Evolutionary conservation across 2,797 vertebrate genomes (phyloP), one percentile per base, ranked within the genome.

Genomic region (Heterohyrax brucei): DNA sequence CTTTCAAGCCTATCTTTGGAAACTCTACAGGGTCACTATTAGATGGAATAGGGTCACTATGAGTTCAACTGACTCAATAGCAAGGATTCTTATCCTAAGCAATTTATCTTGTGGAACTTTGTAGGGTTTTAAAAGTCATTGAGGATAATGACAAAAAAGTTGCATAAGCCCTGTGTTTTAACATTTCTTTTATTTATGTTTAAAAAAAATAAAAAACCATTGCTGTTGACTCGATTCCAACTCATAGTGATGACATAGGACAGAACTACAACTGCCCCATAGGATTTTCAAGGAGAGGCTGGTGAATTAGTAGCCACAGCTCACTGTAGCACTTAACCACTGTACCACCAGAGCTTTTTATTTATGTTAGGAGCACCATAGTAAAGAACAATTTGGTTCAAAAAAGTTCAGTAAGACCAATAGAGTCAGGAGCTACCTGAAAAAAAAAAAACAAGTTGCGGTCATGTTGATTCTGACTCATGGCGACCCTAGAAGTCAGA

Each of bases 141-240:
- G 30, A 59, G 5, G 30, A 64, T 30, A 73, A 95, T 64, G 61
- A 97, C 8, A 83, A 64, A 1, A 59, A 81, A 94, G 82, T 24
- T 72, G 14, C 82, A 89, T 94, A 95, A 85, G n/a, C 2, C 19
- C 3, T 21, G 26, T 56, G 24, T 86, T 87, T 96, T 94, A 59
- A 86, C 46, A 8, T 76, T 14, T 59, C 79, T 59, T 2, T 80
- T 87, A 89, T 50, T 87, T 89, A 56, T 73, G 24, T 91, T 83
- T 87, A 16, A 56, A 56, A 56, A 56, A 56, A 56, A 16, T 14
- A 56, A 56, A 56, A 16, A 56, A 56, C 53, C 10, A 4, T 13
- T 56, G 53, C 13, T 4, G 53, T 13, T 56, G 53, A 56, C 53
- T 56, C 53, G 13, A 16, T 56, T 56, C 53, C 13, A 16, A 56